These are phyloP conservation scores for Corythaeola cristata DNA, from an alignment of 2,113 vertebrate genomes.

Conservation along the genomic window DNA sequence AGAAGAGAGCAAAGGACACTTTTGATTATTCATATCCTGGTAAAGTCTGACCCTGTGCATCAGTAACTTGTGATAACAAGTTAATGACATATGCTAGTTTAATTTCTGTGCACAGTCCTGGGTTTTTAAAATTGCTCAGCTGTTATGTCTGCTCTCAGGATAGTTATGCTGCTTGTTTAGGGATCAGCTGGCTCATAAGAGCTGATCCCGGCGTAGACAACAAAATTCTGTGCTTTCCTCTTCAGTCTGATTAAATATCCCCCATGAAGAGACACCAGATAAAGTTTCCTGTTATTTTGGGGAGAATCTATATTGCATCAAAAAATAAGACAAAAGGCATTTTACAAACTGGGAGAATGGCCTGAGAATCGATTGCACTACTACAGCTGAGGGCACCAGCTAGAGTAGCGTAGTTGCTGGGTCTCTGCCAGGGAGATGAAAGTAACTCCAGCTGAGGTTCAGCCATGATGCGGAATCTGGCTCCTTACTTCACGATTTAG, in stretches of 20 bases:
- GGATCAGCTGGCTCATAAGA: neutral
- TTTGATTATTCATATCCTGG: neutral
- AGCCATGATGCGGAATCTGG: neutral
- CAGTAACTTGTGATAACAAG: neutral
- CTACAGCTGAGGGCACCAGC: neutral
- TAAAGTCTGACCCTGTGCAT: neutral
- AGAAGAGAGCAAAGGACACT: neutral
- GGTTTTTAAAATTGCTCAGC: neutral
- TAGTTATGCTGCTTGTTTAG: neutral
- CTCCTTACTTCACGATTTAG: neutral
- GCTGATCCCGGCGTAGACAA: neutral
- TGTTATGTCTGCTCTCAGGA: neutral
- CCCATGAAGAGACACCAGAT: neutral
- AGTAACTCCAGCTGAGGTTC: neutral
- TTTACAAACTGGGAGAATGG: neutral
- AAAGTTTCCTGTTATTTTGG: neutral
- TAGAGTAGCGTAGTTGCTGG: neutral
- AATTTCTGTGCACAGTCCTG: neutral
- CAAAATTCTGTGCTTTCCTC: neutral
- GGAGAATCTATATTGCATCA: neutral
- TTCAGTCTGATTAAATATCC: neutral
- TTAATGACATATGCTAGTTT: neutral
- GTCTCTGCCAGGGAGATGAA: neutral
- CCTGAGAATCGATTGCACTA: neutral
- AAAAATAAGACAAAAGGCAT: neutral